phyloP scores from a whole-genome alignment of 2,888 invertebrate genomes.

The Bedellia somnulentella region DNA sequence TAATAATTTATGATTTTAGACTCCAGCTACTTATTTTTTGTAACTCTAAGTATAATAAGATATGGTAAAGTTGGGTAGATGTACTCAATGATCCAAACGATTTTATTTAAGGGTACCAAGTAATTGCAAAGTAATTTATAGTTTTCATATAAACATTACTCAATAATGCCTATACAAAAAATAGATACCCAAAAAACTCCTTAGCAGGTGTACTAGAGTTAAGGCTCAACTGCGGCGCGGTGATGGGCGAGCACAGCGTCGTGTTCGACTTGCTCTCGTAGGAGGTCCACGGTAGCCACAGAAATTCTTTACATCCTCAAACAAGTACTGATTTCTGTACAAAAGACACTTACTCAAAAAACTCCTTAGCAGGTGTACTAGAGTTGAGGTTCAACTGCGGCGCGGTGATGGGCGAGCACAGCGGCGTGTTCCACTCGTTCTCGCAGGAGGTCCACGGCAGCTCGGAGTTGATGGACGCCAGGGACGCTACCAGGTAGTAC shows the following conservation, averaged over 20 bases:
- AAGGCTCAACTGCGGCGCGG: slow-evolving; percentile 49
- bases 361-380: slow-evolving; percentile 83
- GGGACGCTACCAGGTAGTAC: slow-evolving; percentile 84
- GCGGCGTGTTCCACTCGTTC: slow-evolving; percentile 83
- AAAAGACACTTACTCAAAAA: slow-evolving; percentile 75
- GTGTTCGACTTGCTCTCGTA: slow-evolving; percentile 90
- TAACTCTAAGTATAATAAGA: too few relatives aligned
- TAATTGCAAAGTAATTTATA: too few relatives aligned
- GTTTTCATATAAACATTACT: too few relatives aligned
- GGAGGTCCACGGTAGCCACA: slow-evolving; percentile 87
- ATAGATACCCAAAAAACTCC: slow-evolving; percentile 84
- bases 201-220: slow-evolving; percentile 77
- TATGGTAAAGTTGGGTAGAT: too few relatives aligned
- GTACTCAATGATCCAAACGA: too few relatives aligned
- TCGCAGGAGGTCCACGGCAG: slow-evolving; percentile 88
- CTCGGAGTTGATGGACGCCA: slow-evolving; percentile 76
- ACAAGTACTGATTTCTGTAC: too few relatives aligned
- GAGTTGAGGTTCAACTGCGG: slow-evolving; percentile 56
- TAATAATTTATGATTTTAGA: too few relatives aligned
- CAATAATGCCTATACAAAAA: too few relatives aligned
- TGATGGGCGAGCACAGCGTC: slow-evolving; percentile 69
- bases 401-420: slow-evolving; percentile 69
- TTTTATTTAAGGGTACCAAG: too few relatives aligned
- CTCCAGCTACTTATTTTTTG: too few relatives aligned
- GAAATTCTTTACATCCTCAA: too few relatives aligned